A percentile compares a stretch with the other conserved stretches of the same genome.
These are phyloP conservation scores for Aporrectodea caliginosa DNA, from an alignment of 1,140 invertebrate species.

Conservation along the genomic window DNA sequence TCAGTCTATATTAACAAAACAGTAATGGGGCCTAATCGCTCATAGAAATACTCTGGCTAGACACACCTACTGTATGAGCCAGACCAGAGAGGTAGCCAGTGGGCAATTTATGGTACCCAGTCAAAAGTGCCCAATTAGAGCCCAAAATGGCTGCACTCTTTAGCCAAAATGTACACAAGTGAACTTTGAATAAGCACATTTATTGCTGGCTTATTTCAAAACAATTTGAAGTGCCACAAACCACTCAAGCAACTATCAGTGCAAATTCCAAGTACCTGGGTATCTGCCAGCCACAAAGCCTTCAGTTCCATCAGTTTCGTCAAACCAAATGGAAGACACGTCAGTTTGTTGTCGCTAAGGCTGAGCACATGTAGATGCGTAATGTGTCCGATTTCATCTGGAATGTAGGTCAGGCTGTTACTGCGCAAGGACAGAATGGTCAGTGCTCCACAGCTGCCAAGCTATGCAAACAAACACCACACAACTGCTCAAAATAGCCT, in stretches of 20 bases:
- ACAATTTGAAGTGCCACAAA: not conserved
- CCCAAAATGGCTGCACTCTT: not conserved
- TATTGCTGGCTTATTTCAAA: not conserved
- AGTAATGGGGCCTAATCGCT: no score
- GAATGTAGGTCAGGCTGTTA: slow-evolving; percentile 72
- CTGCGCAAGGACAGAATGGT: slow-evolving; percentile 79
- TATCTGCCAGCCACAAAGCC: slow-evolving; percentile 88
- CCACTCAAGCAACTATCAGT: not conserved
- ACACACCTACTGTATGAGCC: no score
- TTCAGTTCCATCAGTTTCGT: slow-evolving; percentile 76
- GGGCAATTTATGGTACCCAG: not conserved
- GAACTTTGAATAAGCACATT: no score
- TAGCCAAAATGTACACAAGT: not conserved
- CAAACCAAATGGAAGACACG: slow-evolving; percentile 81
- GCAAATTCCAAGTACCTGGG: slow-evolving; percentile 57
- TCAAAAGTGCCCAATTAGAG: not conserved
- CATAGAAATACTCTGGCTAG: no score
- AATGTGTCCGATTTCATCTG: slow-evolving; percentile 84
- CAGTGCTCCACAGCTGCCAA: slow-evolving; percentile 79
- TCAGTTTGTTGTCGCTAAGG: slow-evolving; percentile 83
- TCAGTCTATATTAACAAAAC: no score
- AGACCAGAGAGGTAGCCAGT: not conserved
- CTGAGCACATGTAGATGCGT: slow-evolving; percentile 79
- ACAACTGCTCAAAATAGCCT: slow-evolving; percentile 13
- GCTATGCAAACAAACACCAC: slow-evolving; percentile 56